These are phyloP conservation scores for Myxocyprinus asiaticus DNA, from an alignment of 2,113 vertebrate species.

Conservation along the genomic window DNA sequence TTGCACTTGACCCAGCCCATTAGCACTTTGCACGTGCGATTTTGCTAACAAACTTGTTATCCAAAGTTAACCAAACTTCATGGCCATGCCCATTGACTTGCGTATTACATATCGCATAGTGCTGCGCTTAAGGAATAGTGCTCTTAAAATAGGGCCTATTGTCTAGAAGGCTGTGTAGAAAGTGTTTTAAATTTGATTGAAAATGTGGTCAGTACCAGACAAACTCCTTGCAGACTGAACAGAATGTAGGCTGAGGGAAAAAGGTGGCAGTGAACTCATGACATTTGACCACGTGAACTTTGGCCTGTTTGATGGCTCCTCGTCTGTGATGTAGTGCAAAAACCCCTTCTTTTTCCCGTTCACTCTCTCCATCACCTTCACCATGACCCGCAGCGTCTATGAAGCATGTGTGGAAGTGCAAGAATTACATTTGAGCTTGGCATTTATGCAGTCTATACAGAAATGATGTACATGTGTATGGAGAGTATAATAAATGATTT, in stretches of 20 bases:
- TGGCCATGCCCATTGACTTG: too few relatives aligned
- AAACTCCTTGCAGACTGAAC: slow-evolving; percentile 97
- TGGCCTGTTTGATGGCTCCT: slow-evolving; percentile 97
- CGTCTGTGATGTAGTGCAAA: slow-evolving; percentile 90
- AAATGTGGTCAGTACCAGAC: slow-evolving; percentile 82
- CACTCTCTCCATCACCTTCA: slow-evolving; percentile 67
- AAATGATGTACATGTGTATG: too few relatives aligned
- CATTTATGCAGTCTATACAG: neutral
- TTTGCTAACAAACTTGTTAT: too few relatives aligned
- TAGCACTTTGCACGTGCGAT: too few relatives aligned
- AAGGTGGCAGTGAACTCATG: slow-evolving; percentile 97
- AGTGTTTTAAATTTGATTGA: neutral
- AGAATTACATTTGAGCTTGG: too few relatives aligned
- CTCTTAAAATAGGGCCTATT: too few relatives aligned
- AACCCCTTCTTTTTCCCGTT: slow-evolving; percentile 76
- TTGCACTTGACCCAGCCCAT: too few relatives aligned
- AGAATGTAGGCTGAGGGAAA: slow-evolving; percentile 97
- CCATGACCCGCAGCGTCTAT: slow-evolving; percentile 80
- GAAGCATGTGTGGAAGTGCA: neutral
- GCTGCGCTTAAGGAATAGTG: too few relatives aligned
- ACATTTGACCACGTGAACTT: slow-evolving; percentile 90
- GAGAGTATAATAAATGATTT: too few relatives aligned
- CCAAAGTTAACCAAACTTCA: too few relatives aligned
- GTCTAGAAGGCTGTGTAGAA: too few relatives aligned
- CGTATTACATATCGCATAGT: too few relatives aligned